phyloP scores from a whole-genome alignment of 2,113 vertebrate species.

The Pica pica region DNA sequence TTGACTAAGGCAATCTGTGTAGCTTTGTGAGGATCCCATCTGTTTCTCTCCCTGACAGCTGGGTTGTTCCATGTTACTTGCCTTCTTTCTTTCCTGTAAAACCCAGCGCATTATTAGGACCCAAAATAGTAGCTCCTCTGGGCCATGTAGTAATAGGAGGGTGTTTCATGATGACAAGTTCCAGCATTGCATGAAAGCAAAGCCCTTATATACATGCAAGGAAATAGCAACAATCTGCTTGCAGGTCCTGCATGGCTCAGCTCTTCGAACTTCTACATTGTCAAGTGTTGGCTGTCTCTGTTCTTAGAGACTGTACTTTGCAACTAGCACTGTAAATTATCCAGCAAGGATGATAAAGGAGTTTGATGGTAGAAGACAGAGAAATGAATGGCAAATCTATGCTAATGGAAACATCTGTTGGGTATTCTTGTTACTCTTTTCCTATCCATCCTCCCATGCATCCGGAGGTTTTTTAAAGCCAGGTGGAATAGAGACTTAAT shows the following conservation, averaged over 20 bases:
- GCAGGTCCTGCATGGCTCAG: slow-evolving; percentile 13
- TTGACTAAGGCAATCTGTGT: slow-evolving; percentile 40
- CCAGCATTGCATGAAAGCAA: neutral
- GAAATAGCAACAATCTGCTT: slow-evolving; percentile 30
- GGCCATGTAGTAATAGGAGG: slow-evolving; percentile 26
- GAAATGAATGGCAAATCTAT: slow-evolving; percentile 20
- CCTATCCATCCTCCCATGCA: neutral
- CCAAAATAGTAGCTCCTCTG: slow-evolving; percentile 44
- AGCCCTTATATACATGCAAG: neutral
- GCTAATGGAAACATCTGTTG: slow-evolving; percentile 36
- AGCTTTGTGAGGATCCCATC: slow-evolving; percentile 49
- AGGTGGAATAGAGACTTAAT: neutral
- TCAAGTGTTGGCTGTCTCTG: neutral
- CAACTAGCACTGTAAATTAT: slow-evolving; percentile 16
- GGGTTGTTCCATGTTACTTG: slow-evolving; percentile 32
- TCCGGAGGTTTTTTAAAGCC: neutral
- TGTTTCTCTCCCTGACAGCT: slow-evolving; percentile 54
- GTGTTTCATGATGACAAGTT: slow-evolving; percentile 45
- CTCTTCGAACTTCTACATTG: slow-evolving; percentile 37
- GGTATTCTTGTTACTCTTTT: neutral
- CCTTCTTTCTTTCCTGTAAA: slow-evolving; percentile 43
- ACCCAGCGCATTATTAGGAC: slow-evolving; percentile 8
- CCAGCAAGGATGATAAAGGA: neutral
- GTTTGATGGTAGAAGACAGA: slow-evolving; percentile 7
- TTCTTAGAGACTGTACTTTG: neutral